Base-by-base conservation (phyloP, 2,113 vertebrate species). In the Nerophis ophidion region DNA sequence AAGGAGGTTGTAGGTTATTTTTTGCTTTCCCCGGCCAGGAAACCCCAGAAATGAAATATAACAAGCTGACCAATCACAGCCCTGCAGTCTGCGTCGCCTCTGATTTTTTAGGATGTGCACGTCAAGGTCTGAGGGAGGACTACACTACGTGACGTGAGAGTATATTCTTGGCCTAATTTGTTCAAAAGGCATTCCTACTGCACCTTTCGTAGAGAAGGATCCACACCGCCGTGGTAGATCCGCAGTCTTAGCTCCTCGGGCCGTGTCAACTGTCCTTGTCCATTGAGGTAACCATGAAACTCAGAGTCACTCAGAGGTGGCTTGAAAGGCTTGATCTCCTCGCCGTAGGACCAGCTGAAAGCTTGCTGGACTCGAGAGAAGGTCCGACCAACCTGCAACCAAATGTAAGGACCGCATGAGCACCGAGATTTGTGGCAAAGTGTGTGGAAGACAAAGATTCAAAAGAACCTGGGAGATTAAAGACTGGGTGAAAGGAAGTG, bases 401-500 rank as follows among this genome's bases (percentile, higher is more conserved):
- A 53, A 51, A 34, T 10, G 7, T 26, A 60, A 55, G 11, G 56
- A 48, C 19, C 10, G 8, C 34, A 48, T 76, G 19, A 76, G 57
- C 19, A 73, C 51, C 49, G 50, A 45, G 53, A 57, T 55, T 55
- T 45, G 46, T 54, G 66, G 65, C 14, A 54, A 26, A 65, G 48
- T 16, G 52, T 60, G 57, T 62, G 49, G 53, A 57, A 19, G 53
- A 19, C n/a, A 1, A 26, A 8, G 12, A 57, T 26, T 34, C 7
- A 36, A 38, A 17, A 14, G 7, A 6, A 97, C 95, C 94, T 98
- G 95, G 46, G 92, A 91, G 56, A 97, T 86, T 46, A 98, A 87
- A 8, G 94, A 91, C 81, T 98, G 95, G 3, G 95, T 97, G 78
- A 98, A 94, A 51, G 95, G 95, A 67, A 97, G 87, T 2, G 94